phyloP scores from a whole-genome alignment of 2,113 vertebrate species.

The Oxyruncus cristatus region DNA sequence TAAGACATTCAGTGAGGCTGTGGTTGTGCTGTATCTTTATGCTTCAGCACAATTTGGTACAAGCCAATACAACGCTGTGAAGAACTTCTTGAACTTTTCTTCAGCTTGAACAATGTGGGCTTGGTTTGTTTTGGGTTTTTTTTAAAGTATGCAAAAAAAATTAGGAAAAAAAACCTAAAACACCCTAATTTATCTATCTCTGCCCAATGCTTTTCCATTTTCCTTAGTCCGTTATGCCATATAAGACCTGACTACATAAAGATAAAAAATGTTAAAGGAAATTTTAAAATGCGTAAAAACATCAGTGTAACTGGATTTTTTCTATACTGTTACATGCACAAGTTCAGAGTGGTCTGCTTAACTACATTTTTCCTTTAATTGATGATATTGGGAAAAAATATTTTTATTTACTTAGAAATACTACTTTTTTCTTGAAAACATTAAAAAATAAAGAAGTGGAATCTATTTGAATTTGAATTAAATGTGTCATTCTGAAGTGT shows the following conservation, averaged over 20 bases:
- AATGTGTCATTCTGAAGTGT: neutral
- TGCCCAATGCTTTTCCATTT: neutral
- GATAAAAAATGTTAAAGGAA: neutral
- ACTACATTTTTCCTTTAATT: neutral
- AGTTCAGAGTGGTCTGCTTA: neutral
- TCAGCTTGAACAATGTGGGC: neutral
- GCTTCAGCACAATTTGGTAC: neutral
- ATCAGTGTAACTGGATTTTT: neutral
- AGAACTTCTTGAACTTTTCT: neutral
- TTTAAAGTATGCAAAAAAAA: neutral
- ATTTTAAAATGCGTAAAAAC: neutral
- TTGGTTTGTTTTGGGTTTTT: fast-evolving
- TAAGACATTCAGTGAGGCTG: neutral
- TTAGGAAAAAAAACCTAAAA: neutral
- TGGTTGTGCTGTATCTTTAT: neutral
- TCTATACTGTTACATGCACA: neutral
- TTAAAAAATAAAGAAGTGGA: neutral
- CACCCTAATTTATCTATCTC: neutral
- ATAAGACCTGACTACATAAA: neutral
- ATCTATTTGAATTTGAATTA: neutral
- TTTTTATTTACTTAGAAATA: neutral
- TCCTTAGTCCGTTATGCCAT: neutral
- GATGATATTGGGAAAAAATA: neutral
- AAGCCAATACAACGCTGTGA: neutral
- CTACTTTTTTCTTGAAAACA: neutral